These are phyloP conservation scores for Heteractis magnifica DNA, from an alignment of 92 coral and sea anemone species.

Conservation along the genomic window DNA sequence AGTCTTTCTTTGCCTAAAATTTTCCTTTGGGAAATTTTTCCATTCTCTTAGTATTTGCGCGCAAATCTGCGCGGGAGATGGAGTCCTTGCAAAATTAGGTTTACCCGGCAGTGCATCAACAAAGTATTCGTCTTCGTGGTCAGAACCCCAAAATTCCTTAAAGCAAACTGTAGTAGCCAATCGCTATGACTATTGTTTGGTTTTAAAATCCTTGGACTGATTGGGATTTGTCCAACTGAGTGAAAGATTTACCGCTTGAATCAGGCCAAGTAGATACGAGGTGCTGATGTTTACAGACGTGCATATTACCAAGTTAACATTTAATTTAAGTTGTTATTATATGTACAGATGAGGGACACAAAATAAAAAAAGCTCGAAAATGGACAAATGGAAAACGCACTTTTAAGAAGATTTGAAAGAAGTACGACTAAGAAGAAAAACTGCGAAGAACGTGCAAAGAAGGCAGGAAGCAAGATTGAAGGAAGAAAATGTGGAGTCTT, in stretches of 20 bases:
- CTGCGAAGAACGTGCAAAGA: background rate
- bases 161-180: too few species aligned
- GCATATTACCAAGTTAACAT: background rate
- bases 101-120: too few species aligned
- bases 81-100: too few species aligned
- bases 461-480: constrained; percentile 13
- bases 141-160: too few species aligned
- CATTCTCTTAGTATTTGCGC: background rate
- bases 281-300: background rate
- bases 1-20: background rate
- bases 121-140: too few species aligned
- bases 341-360: background rate
- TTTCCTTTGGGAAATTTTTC: background rate
- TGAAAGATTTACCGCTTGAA: background rate
- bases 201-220: too few species aligned
- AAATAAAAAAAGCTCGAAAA: background rate
- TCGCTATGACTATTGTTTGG: too few species aligned
- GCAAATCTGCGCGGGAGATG: background rate
- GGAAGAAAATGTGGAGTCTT: background rate
- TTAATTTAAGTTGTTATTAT: background rate
- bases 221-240: background rate
- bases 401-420: background rate
- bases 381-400: background rate
- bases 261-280: background rate
- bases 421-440: background rate